Conservation (phyloP, 2,888 invertebrate genomes). For the Drosophila borealis region DNA sequence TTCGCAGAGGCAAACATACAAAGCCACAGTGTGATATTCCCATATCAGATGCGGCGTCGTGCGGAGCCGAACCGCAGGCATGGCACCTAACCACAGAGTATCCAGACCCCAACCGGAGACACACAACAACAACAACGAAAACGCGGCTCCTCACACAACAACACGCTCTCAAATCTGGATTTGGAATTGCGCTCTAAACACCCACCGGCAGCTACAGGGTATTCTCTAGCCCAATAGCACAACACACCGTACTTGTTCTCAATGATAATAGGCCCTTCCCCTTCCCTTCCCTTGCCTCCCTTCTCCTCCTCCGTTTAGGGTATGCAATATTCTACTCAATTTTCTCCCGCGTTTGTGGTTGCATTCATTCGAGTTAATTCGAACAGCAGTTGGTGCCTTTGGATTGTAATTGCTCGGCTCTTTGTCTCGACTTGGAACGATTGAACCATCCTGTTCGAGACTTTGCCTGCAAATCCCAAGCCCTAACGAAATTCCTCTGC, state of each 20-base stretch:
- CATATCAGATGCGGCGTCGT: slow-evolving; percentile 66
- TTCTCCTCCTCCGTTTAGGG: slow-evolving; percentile 22
- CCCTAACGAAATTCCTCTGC: too few species aligned
- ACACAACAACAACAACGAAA: slow-evolving; percentile 3
- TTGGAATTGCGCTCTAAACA: slow-evolving; percentile 34
- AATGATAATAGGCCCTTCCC: slow-evolving; percentile 22
- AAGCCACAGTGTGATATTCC: slow-evolving; percentile 67
- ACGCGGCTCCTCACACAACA: slow-evolving; percentile 2
- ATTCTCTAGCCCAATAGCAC: slow-evolving; percentile 9
- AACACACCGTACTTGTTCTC: too few species aligned
- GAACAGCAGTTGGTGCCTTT: not conserved
- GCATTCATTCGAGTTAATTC: slow-evolving; percentile 1
- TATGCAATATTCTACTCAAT: slow-evolving; percentile 14
- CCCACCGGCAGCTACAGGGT: slow-evolving; percentile 41
- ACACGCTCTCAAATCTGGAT: slow-evolving; percentile 31
- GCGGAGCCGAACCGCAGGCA: slow-evolving; percentile 63
- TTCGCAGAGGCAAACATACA: slow-evolving; percentile 46
- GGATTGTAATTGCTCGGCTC: not conserved
- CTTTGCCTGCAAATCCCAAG: too few species aligned
- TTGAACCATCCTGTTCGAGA: not conserved
- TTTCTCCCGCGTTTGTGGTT: not conserved
- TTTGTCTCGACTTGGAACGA: too few species aligned
- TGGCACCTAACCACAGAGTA: slow-evolving; percentile 56
- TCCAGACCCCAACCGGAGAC: slow-evolving; percentile 39
- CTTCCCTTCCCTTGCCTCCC: too few species aligned